Evolutionary conservation across 37 sponge, comb jelly and placozoan genomes (phyloP).

Genomic region (Mnemiopsis leidyi): DNA sequence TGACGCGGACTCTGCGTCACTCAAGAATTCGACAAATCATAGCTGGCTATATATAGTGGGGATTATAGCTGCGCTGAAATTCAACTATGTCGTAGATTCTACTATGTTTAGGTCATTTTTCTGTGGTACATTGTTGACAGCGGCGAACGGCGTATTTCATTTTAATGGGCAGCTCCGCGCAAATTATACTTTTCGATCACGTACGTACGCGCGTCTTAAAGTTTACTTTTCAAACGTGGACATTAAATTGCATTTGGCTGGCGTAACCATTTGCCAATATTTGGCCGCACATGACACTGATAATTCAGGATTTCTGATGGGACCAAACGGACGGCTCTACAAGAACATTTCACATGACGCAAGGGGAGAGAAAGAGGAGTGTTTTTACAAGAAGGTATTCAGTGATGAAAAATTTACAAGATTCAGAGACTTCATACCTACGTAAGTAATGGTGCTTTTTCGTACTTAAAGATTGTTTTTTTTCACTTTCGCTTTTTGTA

Average conservation of each 20-base stretch:
- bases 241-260: neutral
- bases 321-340: constrained; percentile 10
- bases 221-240: neutral
- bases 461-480: too few species aligned
- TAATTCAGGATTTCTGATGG: constrained; percentile 44
- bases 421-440: constrained; percentile 34
- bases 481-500: too few species aligned
- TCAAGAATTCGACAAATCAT: too few species aligned
- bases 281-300: neutral
- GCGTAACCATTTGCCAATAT: neutral
- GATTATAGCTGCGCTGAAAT: too few species aligned
- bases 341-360: constrained; percentile 51
- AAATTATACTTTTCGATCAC: neutral
- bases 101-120: too few species aligned
- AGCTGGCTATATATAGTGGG: too few species aligned
- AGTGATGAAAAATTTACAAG: constrained; percentile 9
- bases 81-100: too few species aligned
- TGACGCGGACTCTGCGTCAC: too few species aligned
- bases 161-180: neutral
- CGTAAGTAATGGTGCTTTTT: constrained; percentile 48
- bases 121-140: too few species aligned
- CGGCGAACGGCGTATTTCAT: neutral
- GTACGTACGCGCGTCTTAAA: neutral
- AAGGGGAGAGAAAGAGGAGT: constrained; percentile 28
- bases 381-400: constrained; percentile 32